These are phyloP conservation scores for Drosophila biarmipes DNA, from an alignment of 1,140 invertebrate genomes.

Conservation along the genomic window DNA sequence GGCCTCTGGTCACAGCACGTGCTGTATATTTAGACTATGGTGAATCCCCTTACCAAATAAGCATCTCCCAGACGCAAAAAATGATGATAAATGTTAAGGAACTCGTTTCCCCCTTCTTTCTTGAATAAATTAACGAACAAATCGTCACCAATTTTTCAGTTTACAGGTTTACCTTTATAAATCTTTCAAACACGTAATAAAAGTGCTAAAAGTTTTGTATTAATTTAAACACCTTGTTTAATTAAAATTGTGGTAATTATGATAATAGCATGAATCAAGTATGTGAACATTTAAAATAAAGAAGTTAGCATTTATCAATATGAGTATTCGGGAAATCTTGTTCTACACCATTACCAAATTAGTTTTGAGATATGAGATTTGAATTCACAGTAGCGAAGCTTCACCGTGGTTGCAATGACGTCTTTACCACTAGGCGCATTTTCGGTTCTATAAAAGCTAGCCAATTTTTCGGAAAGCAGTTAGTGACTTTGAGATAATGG, in stretches of 20 bases:
- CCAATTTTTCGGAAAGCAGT: constrained; percentile 16
- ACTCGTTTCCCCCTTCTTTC: constrained; percentile 20
- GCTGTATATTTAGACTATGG: constrained; percentile 3
- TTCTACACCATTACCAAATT: no score
- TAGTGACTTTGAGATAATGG: constrained; percentile 36
- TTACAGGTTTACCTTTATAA: neutral
- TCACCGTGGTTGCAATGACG: constrained; percentile 12
- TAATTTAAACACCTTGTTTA: no score
- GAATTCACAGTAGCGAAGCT: neutral
- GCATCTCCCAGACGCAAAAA: neutral
- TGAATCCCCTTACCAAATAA: constrained; percentile 25
- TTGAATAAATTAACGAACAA: constrained; percentile 22
- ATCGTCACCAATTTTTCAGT: constrained; percentile 20
- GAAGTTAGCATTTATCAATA: no score
- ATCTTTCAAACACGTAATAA: neutral
- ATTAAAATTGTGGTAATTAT: no score
- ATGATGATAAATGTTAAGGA: constrained; percentile 25
- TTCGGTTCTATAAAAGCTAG: constrained; percentile 35
- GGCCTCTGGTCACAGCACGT: neutral
- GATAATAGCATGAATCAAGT: no score
- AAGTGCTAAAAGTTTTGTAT: no score
- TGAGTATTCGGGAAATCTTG: no score
- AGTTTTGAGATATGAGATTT: neutral
- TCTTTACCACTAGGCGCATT: constrained; percentile 1
- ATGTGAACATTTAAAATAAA: no score